phyloP scores from a whole-genome alignment of 2,797 vertebrate species.

The Lerista edwardsae region DNA sequence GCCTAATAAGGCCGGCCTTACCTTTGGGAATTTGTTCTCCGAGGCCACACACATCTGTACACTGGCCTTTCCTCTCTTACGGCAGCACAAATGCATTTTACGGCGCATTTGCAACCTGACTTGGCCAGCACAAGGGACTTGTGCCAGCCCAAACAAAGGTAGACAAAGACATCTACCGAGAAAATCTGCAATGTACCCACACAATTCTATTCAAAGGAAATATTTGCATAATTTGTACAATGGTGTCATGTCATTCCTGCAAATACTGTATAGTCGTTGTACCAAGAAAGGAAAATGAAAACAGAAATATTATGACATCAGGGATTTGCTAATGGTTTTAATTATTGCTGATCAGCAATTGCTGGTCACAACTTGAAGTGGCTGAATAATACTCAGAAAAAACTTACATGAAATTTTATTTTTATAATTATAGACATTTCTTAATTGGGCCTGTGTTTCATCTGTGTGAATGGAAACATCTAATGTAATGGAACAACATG shows the following conservation, averaged over 20 bases:
- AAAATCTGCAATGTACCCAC: not conserved
- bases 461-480: constrained; percentile 17
- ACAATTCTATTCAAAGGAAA: fast-evolving
- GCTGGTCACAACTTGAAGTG: constrained; percentile 38
- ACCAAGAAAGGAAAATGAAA: constrained; percentile 47
- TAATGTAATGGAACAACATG: not conserved
- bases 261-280: constrained; percentile 22
- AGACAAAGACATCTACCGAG: not conserved
- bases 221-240: constrained; percentile 21
- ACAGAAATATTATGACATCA: constrained; percentile 23
- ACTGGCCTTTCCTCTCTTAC: no score
- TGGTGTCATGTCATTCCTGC: constrained; percentile 15
- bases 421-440: constrained; percentile 7
- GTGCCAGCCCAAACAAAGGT: no score
- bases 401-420: not conserved
- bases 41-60: no score
- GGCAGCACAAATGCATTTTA: no score
- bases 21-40: no score
- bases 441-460: constrained; percentile 18
- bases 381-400: not conserved
- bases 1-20: no score
- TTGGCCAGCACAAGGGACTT: no score
- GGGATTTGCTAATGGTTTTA: constrained; percentile 30
- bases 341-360: constrained; percentile 13
- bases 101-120: no score